A percentile compares a stretch with the other conserved stretches of the same genome.
Conservation (phyloP, 2,888 invertebrate species). For the Rhimphoctona megacephalus region DNA sequence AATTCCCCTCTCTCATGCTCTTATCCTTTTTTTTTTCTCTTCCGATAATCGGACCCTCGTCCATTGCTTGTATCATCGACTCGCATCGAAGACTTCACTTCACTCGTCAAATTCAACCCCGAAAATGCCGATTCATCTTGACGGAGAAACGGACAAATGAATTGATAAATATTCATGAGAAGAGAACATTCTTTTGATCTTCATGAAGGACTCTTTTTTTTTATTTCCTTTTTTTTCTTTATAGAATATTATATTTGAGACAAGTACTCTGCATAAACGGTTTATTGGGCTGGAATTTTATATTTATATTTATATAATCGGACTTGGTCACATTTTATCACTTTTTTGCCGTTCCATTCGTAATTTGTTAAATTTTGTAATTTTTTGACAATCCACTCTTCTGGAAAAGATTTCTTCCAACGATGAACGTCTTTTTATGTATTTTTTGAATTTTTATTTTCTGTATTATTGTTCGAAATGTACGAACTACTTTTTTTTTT, state of each 20-base stretch:
- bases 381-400: not conserved
- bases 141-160: slow-evolving; percentile 12
- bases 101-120: slow-evolving; percentile 29
- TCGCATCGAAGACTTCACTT: not conserved
- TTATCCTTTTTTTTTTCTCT: slow-evolving; percentile 1
- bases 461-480: too few relatives aligned
- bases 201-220: not conserved
- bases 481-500: too few relatives aligned
- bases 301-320: not conserved
- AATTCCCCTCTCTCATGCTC: too few relatives aligned
- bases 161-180: slow-evolving; percentile 37
- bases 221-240: not conserved
- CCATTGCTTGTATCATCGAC: slow-evolving; percentile 25
- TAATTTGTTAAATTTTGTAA: not conserved
- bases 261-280: not conserved
- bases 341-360: not conserved
- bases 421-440: not conserved
- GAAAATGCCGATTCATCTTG: slow-evolving; percentile 33
- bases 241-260: slow-evolving; percentile 7
- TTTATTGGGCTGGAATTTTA: not conserved
- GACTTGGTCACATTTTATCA: not conserved
- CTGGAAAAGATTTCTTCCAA: not conserved
- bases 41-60: not conserved
- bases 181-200: slow-evolving; percentile 9
- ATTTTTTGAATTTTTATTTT: not conserved